phyloP scores from a whole-genome alignment of 2,113 vertebrate species.

The Arenaria interpres region DNA sequence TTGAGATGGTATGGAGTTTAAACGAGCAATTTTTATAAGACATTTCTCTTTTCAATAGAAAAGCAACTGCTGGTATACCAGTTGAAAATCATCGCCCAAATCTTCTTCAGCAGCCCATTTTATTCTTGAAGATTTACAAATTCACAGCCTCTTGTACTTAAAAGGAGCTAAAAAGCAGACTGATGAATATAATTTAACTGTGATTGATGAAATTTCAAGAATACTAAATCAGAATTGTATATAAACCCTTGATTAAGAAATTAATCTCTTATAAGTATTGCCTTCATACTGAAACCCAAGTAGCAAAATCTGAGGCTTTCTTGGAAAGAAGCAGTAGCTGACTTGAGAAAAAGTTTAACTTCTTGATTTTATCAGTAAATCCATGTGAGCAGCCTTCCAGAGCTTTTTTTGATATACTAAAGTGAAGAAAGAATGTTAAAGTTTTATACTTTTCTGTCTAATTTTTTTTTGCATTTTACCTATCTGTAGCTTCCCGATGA shows the following conservation, averaged over 20 bases:
- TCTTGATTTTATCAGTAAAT: conserved; percentile 24
- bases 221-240: conserved; percentile 31
- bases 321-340: conserved; percentile 13
- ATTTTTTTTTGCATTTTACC: not conserved
- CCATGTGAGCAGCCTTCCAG: not conserved
- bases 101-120: not conserved
- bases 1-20: not conserved
- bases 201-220: conserved; percentile 36
- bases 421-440: not conserved
- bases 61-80: not conserved
- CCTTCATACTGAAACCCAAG: conserved; percentile 14
- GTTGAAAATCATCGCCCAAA: not conserved
- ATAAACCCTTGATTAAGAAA: conserved; percentile 43
- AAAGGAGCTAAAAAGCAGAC: conserved; percentile 13
- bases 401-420: not conserved
- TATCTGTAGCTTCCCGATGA: not conserved
- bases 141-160: not conserved
- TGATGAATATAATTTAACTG: conserved; percentile 39
- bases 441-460: not conserved
- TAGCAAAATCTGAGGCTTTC: conserved; percentile 11
- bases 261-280: conserved; percentile 30
- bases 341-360: conserved; percentile 5
- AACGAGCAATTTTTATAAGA: not conserved
- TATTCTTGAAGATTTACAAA: not conserved
- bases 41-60: not conserved